phyloP scores from a whole-genome alignment of 2,113 vertebrate genomes.

The Epinephelus lanceolatus region DNA sequence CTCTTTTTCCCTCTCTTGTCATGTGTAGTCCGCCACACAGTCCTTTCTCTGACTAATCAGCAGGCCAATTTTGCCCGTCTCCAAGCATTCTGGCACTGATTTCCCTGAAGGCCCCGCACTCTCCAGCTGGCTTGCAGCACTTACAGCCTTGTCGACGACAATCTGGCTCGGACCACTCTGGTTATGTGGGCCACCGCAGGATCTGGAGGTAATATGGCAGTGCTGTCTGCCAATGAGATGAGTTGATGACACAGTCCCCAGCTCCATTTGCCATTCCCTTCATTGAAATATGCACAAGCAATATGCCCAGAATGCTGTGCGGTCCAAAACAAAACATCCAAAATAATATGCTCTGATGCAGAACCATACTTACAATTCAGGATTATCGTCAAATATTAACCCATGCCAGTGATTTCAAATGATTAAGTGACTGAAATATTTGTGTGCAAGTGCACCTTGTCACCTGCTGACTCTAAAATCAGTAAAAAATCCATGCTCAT shows the following conservation, averaged over 20 bases:
- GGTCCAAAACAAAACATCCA: slow-evolving; percentile 17
- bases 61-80: slow-evolving; percentile 45
- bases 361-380: background rate
- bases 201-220: slow-evolving; percentile 46
- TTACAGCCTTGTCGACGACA: slow-evolving; percentile 31
- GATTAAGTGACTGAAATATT: slow-evolving; percentile 2
- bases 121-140: slow-evolving; percentile 50
- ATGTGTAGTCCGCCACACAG: slow-evolving; percentile 15
- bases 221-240: slow-evolving; percentile 34
- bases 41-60: slow-evolving; percentile 36
- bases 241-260: slow-evolving; percentile 37
- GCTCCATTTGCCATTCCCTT: slow-evolving; percentile 40
- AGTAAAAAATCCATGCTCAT: slow-evolving; percentile 2
- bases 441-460: slow-evolving; percentile 1
- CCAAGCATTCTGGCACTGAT: slow-evolving; percentile 59
- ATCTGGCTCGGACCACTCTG: slow-evolving; percentile 28
- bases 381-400: background rate
- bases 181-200: slow-evolving; percentile 46
- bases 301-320: slow-evolving; percentile 27
- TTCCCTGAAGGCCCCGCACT: slow-evolving; percentile 58
- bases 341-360: slow-evolving; percentile 9
- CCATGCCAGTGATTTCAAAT: background rate
- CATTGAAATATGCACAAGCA: slow-evolving; percentile 37
- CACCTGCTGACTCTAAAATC: background rate
- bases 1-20: background rate